Base-by-base conservation (phyloP, 2,888 invertebrate genomes). In the Troides aeacus region DNA sequence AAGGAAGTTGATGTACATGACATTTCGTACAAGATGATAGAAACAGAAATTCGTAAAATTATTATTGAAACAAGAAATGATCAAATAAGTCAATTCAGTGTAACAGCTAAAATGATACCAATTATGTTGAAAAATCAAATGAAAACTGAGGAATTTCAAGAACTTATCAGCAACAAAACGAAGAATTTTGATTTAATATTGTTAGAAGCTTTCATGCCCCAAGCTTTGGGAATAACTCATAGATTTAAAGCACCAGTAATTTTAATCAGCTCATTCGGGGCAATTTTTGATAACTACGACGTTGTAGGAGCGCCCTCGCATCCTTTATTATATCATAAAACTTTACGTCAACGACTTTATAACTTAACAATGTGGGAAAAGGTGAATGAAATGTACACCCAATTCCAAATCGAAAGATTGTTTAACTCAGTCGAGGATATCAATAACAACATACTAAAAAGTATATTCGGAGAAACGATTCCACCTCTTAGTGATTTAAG, bases 1-100 rank as follows among this genome's bases (percentile, higher is more conserved):
- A 82, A 75, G n/a, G 84, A 87, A 75, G 81, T 88, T 10, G 76
- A 83, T 56, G 21, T 84, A 0, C 74, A 79, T 39, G 75, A 79
- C 18, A 66, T 76, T n/a, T 76, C 79, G 0, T 79, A 79, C 39
- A 58, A 61, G 39, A 68, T 63, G 6, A 70, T 59, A 72, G 46
- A 6, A 62, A 68, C 39, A 1, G 39, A 5, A 58, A 65, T 64
- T 68, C 71, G 46, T 39, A 8, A 12, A 73, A 73, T 56, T 15
- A 21, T 62, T 3, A 62, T 23, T 17, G 46, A 46, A 6, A 62
- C 3, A 12, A 21, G 7, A 62, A 24, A n/a, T 15, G 62, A 62
- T 24, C 5, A 46, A 46, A 12, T 50, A 23, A 21, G n/a, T 21
- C 62, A 62, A 62, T 2, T 46, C 7, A 24, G 24, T 4, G 0